Evolutionary conservation across 2,888 invertebrate species (phyloP).

Genomic region (Trichopria drosophilae): DNA sequence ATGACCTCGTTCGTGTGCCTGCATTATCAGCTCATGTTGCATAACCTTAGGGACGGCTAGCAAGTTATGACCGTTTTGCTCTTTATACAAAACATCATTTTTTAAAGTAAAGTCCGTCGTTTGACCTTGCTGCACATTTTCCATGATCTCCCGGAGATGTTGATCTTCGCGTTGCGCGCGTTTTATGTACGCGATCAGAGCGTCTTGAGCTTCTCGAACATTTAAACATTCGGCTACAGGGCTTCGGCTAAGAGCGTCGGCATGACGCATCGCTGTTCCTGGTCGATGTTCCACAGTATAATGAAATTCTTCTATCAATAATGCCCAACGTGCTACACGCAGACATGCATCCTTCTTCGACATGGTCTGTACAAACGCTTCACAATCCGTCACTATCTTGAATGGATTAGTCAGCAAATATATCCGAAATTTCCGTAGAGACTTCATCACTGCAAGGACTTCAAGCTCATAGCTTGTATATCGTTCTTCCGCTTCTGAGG

Average conservation of each 20-base stretch:
- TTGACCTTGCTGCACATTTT: slow-evolving; percentile 6
- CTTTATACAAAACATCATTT: slow-evolving; percentile 12
- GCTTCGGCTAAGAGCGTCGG: slow-evolving; percentile 31
- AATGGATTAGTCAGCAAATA: slow-evolving; percentile 28
- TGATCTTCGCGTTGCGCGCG: slow-evolving; percentile 5
- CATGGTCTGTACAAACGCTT: slow-evolving; percentile 26
- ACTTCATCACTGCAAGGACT: slow-evolving; percentile 27
- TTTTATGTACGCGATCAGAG: slow-evolving; percentile 6
- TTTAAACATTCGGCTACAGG: no score
- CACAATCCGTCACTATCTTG: slow-evolving; percentile 34
- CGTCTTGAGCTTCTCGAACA: slow-evolving; percentile 8
- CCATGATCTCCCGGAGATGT: slow-evolving; percentile 7
- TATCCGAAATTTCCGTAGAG: slow-evolving; percentile 20
- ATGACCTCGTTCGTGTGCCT: slow-evolving; percentile 32
- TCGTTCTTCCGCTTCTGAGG: no score
- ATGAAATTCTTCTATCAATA: no score
- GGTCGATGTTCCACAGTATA: no score
- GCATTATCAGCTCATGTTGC: slow-evolving; percentile 26
- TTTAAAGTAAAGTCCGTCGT: slow-evolving; percentile 16
- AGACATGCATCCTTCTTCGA: no score
- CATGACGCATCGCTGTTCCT: slow-evolving; percentile 35
- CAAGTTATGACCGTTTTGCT: slow-evolving; percentile 1
- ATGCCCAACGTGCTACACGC: no score
- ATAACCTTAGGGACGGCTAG: slow-evolving; percentile 16
- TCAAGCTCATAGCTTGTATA: no score